Percentiles rank a stretch among this genome's conserved stretches.
These are phyloP conservation scores for Jacana jacana DNA, from an alignment of 2,113 vertebrate genomes.

Conservation along the genomic window DNA sequence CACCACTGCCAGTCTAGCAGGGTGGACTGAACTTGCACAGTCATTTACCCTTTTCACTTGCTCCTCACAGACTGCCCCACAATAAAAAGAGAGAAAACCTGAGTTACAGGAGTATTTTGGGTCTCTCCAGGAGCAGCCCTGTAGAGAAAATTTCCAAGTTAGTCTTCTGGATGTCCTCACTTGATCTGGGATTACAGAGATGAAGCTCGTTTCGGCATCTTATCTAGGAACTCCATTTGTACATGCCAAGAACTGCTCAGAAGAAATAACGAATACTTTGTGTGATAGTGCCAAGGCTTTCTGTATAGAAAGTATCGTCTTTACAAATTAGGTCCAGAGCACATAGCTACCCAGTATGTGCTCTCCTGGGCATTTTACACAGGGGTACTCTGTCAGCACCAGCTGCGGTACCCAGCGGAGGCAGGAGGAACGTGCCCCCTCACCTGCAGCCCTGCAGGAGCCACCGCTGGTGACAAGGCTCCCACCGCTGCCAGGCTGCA, in stretches of 20 bases:
- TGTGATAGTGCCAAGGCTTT: not conserved
- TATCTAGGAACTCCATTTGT: not conserved
- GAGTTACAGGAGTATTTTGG: not conserved
- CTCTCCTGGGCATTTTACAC: not conserved
- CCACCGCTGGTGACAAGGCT: rapidly evolving
- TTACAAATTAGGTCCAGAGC: not conserved
- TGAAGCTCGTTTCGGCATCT: not conserved
- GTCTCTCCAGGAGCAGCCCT: not conserved
- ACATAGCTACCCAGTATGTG: not conserved
- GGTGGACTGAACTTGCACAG: no score
- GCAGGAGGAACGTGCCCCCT: rapidly evolving
- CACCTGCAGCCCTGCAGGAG: rapidly evolving
- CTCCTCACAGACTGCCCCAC: not conserved
- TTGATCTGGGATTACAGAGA: not conserved
- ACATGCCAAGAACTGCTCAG: not conserved
- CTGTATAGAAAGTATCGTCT: not conserved
- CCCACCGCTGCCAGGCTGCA: not conserved
- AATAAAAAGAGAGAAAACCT: not conserved
- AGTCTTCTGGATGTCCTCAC: not conserved
- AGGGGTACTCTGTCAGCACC: not conserved
- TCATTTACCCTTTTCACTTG: not conserved
- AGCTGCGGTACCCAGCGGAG: rapidly evolving
- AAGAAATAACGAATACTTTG: not conserved
- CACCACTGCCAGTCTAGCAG: not conserved
- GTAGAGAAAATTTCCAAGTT: not conserved